Evolutionary conservation across 2,797 vertebrate species (phyloP).

Genomic region (Esox masquinongy): DNA sequence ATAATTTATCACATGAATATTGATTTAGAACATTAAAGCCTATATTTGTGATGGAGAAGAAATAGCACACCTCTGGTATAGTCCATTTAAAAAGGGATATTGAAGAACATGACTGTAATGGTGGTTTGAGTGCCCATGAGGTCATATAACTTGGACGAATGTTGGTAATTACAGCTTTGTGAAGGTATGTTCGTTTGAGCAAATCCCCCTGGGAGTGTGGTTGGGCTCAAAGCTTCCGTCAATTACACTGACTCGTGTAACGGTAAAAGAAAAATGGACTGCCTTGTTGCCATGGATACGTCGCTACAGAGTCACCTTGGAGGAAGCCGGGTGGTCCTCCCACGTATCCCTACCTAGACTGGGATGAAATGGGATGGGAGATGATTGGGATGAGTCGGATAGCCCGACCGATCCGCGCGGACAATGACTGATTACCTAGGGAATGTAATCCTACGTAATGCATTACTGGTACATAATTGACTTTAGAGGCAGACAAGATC

Average conservation of each 20-base stretch:
- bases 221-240: slow-evolving; percentile 41
- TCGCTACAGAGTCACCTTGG: slow-evolving; percentile 68
- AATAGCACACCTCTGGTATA: neutral
- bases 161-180: neutral
- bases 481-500: slow-evolving; percentile 65
- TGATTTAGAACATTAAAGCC: neutral
- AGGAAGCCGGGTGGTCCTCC: slow-evolving; percentile 44
- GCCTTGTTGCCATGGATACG: slow-evolving; percentile 12
- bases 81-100: neutral
- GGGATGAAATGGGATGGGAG: slow-evolving; percentile 58
- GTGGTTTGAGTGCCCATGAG: neutral
- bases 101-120: neutral
- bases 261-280: slow-evolving; percentile 48
- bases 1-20: no score
- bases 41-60: neutral
- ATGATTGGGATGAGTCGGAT: slow-evolving; percentile 57
- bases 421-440: slow-evolving; percentile 72
- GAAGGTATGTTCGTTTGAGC: neutral
- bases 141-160: neutral
- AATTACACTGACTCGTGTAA: slow-evolving; percentile 32
- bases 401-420: slow-evolving; percentile 55
- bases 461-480: slow-evolving; percentile 74
- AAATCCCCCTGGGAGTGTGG: slow-evolving; percentile 18
- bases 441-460: slow-evolving; percentile 64
- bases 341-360: slow-evolving; percentile 44